phyloP scores from a whole-genome alignment of 2,888 invertebrate genomes.

The Tenodera sinensis region DNA sequence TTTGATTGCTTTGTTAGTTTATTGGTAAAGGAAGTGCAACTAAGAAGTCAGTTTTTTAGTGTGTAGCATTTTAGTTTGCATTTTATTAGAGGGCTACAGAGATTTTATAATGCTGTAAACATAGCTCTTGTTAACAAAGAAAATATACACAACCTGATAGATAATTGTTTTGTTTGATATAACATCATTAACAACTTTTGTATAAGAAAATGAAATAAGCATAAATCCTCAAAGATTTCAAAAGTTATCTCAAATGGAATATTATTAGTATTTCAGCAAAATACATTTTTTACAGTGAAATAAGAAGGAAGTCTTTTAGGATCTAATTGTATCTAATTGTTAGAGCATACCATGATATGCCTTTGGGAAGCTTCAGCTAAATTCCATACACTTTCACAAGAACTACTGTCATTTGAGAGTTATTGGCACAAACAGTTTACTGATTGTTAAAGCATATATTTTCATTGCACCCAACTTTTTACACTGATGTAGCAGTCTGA shows the following conservation, averaged over 20 bases:
- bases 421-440: slow-evolving; percentile 30
- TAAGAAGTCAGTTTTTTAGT: background rate
- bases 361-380: background rate
- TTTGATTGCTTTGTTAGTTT: background rate
- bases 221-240: background rate
- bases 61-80: background rate
- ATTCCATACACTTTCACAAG: background rate
- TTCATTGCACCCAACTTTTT: background rate
- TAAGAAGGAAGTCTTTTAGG: background rate
- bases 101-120: slow-evolving; percentile 22
- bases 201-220: background rate
- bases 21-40: background rate
- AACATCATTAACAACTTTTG: background rate
- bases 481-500: slow-evolving; percentile 24
- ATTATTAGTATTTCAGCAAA: background rate
- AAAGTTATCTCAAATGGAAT: background rate
- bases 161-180: background rate
- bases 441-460: slow-evolving; percentile 40
- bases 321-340: background rate
- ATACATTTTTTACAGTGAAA: background rate
- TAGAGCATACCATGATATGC: background rate
- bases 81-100: slow-evolving; percentile 7
- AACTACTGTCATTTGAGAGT: background rate
- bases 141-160: background rate
- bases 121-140: background rate